A percentile compares a stretch with the other conserved stretches of the same genome.
These are phyloP conservation scores for Ciconia nigra DNA, from an alignment of 2,797 vertebrate genomes.

Conservation along the genomic window DNA sequence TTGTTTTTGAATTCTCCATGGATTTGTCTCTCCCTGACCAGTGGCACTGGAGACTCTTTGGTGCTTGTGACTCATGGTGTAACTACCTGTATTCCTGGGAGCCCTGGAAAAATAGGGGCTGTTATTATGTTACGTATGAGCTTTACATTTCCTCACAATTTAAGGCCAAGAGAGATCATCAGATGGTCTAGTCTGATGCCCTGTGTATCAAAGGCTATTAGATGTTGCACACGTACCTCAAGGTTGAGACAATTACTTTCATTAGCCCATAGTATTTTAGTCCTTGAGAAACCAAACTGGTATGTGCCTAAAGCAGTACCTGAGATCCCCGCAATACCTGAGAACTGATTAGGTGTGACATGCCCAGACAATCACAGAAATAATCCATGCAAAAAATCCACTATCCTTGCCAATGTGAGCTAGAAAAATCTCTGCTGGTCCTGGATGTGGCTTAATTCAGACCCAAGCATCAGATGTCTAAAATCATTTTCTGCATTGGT, in stretches of 20 bases:
- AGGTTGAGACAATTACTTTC: background rate
- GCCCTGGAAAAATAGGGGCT: background rate
- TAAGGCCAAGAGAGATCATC: background rate
- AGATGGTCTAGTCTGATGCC: background rate
- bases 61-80: background rate
- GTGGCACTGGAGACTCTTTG: background rate
- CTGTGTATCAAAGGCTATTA: background rate
- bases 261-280: background rate
- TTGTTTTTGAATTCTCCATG: background rate
- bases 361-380: background rate
- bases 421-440: background rate
- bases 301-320: background rate
- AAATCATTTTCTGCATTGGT: background rate
- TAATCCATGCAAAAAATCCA: background rate
- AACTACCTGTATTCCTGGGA: background rate
- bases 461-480: background rate
- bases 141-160: background rate
- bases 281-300: background rate
- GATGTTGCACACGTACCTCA: background rate
- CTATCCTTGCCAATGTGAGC: background rate
- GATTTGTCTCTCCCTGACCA: background rate
- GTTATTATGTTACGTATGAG: background rate
- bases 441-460: background rate
- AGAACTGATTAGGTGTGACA: background rate
- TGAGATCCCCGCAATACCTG: background rate